Base-by-base conservation (phyloP, 2,113 vertebrate genomes). In the Mixornis gularis region DNA sequence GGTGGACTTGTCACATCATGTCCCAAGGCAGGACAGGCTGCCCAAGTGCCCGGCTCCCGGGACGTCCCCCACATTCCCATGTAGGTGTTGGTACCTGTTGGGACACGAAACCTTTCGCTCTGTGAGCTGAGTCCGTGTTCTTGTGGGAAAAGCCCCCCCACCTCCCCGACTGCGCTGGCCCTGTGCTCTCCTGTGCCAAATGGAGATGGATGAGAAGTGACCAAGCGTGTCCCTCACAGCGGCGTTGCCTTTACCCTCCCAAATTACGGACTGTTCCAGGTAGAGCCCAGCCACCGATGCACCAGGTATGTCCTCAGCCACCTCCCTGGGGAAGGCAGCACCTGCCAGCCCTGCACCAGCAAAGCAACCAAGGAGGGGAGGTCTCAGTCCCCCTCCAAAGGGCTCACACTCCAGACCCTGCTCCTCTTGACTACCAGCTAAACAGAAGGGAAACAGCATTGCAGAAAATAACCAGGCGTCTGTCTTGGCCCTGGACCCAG, bases 341-440 rank as follows among this genome's bases (percentile, higher is more conserved):
- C 74, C 85, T 80, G 87, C 94, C 85, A 3, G 89, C 89, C 89
- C 91, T 7, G 36, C 89, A 94, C 94, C 96, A 95, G 92, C 91
- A 94, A 95, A 95, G 68, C 78, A 76, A 92, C 86, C 62, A 74
- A 84, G 78, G 79, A 87, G 89, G 84, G 89, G 87, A 59, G 60
- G 71, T 73, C 69, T 70, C 66, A 29, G 58, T 62, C 51, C 68
- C 89, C 89, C 59, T 91, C 89, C 79, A 77, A 96, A 95, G 94
- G 95, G 95, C 95, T 96, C 91, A 91, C 94, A 91, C 95, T 92
- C 91, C 94, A 95, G 92, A 92, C 91, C 91, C 91, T 79, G 83
- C 78, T 87, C 89, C 81, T 94, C 95, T 81, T 86, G 89, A 95
- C 80, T 86, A 95, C 92, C 94, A 94, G 94, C 96, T 78, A 62